Conservation (phyloP, 2,113 vertebrate species). For the Echinops telfairi region DNA sequence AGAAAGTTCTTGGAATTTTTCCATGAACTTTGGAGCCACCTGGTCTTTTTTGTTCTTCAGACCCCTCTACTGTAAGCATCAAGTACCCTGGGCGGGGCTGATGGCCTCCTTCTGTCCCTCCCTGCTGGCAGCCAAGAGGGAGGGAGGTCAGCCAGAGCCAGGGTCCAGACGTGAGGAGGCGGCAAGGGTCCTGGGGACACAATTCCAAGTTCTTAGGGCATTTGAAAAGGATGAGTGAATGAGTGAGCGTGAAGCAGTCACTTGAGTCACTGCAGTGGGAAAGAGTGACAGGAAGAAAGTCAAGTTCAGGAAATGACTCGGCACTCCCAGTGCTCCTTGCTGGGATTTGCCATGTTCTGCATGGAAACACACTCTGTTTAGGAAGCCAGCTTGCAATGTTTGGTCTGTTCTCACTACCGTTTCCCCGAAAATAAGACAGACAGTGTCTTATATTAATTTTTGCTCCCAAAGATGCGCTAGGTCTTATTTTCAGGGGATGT, state of each 20-base stretch:
- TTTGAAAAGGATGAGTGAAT: conserved; percentile 42
- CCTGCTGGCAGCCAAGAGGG: not conserved
- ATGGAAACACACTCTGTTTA: not conserved
- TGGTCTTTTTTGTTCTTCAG: no score
- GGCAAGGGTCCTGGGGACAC: not conserved
- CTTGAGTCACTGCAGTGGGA: conserved; percentile 68
- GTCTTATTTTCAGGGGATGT: no score
- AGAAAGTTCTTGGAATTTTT: no score
- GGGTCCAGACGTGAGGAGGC: not conserved
- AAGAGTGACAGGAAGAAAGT: conserved; percentile 59
- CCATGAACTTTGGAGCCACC: no score
- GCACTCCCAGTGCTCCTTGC: conserved; percentile 35
- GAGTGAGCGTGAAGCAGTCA: not conserved
- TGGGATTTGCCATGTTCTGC: conserved; percentile 44
- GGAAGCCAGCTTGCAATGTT: not conserved
- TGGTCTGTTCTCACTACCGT: not conserved
- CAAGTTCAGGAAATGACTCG: not conserved
- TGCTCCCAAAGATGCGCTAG: no score
- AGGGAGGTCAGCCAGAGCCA: not conserved
- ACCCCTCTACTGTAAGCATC: no score
- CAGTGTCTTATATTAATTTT: no score
- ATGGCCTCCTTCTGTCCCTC: not conserved
- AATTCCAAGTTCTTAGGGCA: conserved; percentile 45
- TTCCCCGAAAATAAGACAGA: no score
- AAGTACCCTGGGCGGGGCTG: no score